Percentiles rank a stretch among this genome's conserved stretches.
Conservation (phyloP, 2,888 invertebrate genomes). For the Apoda limacodes region DNA sequence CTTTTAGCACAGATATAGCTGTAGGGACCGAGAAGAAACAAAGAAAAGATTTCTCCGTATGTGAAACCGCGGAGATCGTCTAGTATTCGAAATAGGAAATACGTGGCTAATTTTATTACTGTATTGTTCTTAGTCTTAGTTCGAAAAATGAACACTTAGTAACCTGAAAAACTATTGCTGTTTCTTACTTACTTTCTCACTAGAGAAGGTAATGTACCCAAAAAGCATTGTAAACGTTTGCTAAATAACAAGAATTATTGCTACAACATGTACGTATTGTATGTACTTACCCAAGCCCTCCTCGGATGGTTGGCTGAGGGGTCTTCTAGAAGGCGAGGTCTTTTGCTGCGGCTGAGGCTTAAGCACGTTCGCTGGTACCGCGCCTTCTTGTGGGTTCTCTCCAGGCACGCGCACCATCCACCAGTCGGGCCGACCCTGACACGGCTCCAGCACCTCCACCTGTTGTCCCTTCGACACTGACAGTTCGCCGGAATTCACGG, state of each 20-base stretch:
- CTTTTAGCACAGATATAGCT: too few relatives aligned
- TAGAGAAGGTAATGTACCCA: too few relatives aligned
- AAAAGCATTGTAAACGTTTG: too few relatives aligned
- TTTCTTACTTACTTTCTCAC: too few relatives aligned
- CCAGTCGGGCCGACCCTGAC: slow-evolving; percentile 75
- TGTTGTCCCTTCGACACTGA: slow-evolving; percentile 92
- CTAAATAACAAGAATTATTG: too few relatives aligned
- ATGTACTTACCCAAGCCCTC: slow-evolving; percentile 67
- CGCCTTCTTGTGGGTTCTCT: slow-evolving; percentile 78
- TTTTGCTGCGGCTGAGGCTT: slow-evolving; percentile 55
- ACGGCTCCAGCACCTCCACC: slow-evolving; percentile 90
- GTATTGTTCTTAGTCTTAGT: not conserved
- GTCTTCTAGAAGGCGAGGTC: slow-evolving; percentile 53
- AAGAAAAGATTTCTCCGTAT: too few relatives aligned
- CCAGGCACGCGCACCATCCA: slow-evolving; percentile 76
- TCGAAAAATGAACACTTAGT: not conserved
- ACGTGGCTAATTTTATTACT: not conserved
- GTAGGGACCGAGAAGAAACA: too few relatives aligned
- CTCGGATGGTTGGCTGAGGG: slow-evolving; percentile 51
- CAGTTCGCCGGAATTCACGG: slow-evolving; percentile 83
- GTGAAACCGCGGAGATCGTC: too few relatives aligned
- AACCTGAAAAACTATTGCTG: not conserved
- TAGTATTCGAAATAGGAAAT: too few relatives aligned
- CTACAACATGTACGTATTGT: too few relatives aligned
- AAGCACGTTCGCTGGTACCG: slow-evolving; percentile 83